Evolutionary conservation across 2,888 invertebrate species (phyloP).

Genomic region (Aradus depressus): DNA sequence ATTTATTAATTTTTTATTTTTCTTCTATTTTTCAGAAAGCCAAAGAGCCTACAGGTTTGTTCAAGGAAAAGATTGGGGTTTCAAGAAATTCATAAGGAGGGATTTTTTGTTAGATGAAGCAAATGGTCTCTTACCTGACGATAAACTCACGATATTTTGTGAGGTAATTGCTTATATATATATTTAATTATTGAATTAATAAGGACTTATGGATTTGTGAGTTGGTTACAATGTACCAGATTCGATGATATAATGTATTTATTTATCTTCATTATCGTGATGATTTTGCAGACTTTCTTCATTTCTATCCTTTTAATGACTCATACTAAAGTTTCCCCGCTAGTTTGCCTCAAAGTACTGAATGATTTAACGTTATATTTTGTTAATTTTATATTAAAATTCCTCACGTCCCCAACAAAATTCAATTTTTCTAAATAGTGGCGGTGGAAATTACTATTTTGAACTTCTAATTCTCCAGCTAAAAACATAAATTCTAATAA

Average conservation of each 20-base stretch:
- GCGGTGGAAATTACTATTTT: no score
- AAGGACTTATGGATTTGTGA: neutral
- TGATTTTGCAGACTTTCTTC: neutral
- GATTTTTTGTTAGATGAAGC: conserved; percentile 98
- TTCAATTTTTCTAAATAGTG: no score
- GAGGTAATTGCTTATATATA: conserved; percentile 53
- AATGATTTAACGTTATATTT: no score
- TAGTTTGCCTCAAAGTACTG: no score
- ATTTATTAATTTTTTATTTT: no score
- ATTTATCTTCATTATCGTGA: neutral
- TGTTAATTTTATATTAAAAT: no score
- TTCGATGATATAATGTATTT: no score
- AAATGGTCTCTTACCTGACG: conserved; percentile 95
- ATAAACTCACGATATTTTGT: conserved; percentile 98
- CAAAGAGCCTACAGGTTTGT: conserved; percentile 97
- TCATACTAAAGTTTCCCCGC: no score
- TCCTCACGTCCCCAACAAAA: no score
- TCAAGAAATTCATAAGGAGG: conserved; percentile 98
- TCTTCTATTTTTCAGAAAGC: conserved; percentile 46
- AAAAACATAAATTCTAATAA: no score
- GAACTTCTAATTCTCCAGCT: no score
- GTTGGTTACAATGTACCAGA: neutral
- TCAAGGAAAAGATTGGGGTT: conserved; percentile 99
- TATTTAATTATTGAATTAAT: neutral
- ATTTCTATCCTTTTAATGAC: no score